Evolutionary conservation across 2,113 vertebrate genomes (phyloP), one percentile per base, ranked within the genome.

Genomic region (Pelusios castaneus): DNA sequence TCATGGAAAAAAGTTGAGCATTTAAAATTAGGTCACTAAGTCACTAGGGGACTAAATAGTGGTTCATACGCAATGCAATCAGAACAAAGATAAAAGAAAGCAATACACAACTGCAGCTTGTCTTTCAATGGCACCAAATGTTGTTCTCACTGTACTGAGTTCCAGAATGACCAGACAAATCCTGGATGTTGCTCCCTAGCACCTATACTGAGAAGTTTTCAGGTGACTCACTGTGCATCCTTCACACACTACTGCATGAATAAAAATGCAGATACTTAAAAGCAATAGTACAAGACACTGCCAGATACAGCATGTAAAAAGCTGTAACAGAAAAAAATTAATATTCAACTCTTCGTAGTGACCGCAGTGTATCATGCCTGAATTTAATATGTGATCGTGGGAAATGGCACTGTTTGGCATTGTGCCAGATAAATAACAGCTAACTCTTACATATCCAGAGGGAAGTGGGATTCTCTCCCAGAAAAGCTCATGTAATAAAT

Each of bases 21-120:
- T 31, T 91, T 29, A 67, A 93, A 88, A 67, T n/a, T 43, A 12
- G 34, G 0, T 52, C 45, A 91, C 60, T 83, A 85, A 49, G 55
- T 13, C 5, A 81, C 77, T 89, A 87, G 19, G 1, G 73, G 43
- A 45, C 41, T 76, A 76, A 76, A 3, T 2, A 67, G 60, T 13
- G 78, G 79, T 52, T 91, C 29, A 31, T 58, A 52, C 79, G 52
- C 55, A 93, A 34, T 4, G 17, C 29, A 78, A 51, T 34, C n/a
- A 54, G 89, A 70, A n/a, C 88, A 80, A 31, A 47, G 86, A 41
- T 5, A 77, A 75, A 73, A 88, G 22, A 88, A 21, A 80, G 49
- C 10, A 5, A 34, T 2, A 84, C 24, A 2, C 16, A 85, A 83
- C 0, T 24, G 21, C 56, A 4, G 2, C 14, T 6, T 75, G 60